Evolutionary conservation across 2,888 invertebrate species (phyloP).

Genomic region (Chloroclysta siterata): DNA sequence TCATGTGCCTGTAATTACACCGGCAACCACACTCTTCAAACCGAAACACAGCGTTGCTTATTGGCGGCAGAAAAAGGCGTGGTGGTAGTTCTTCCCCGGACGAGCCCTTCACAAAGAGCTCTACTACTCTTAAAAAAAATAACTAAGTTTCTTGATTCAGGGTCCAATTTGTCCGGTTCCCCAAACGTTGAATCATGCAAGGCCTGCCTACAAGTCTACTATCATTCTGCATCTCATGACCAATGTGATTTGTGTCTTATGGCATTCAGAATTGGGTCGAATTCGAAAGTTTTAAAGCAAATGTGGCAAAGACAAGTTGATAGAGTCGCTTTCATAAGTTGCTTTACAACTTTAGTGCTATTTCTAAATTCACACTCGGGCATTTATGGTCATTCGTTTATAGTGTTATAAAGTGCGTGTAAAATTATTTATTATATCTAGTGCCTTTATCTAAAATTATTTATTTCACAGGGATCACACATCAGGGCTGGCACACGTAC

Average conservation of each 20-base stretch:
- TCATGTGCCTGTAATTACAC: no score
- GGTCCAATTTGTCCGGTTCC: constrained; percentile 54
- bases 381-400: background rate
- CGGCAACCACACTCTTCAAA: no score
- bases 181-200: constrained; percentile 70
- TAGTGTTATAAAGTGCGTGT: background rate
- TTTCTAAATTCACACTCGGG: background rate
- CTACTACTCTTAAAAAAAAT: no score
- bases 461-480: no score
- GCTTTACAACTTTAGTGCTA: constrained; percentile 5
- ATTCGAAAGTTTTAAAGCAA: constrained; percentile 14
- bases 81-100: no score
- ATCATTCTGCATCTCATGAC: constrained; percentile 38
- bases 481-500: no score
- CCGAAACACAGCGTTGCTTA: no score
- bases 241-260: constrained; percentile 48
- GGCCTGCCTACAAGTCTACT: constrained; percentile 46
- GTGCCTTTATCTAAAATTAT: no score
- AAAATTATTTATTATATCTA: no score
- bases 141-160: constrained; percentile 44
- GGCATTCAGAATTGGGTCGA: constrained; percentile 37
- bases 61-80: no score
- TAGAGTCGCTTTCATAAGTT: constrained; percentile 11
- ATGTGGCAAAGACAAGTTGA: constrained; percentile 21
- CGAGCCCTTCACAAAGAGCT: no score